Evolutionary conservation across 2,888 invertebrate species (phyloP), one percentile per base, ranked within the genome.

Genomic region (Drymonia ruficornis): DNA sequence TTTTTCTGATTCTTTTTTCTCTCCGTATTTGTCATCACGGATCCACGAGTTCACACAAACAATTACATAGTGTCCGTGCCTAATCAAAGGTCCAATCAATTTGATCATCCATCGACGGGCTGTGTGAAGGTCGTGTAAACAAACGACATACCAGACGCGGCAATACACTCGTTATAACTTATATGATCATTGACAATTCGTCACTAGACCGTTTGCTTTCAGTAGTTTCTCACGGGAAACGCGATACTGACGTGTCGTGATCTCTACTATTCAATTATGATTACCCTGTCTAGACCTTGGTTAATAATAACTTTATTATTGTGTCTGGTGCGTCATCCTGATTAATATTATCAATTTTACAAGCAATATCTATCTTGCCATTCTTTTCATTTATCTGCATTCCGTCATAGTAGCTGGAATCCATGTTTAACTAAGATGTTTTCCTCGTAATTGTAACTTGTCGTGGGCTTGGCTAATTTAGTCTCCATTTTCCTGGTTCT

Each of bases 41-140:
- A 23, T 48, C 53, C 40, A 53, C 55, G 52, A 53, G 48, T 61
- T 65, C 43, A 50, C 47, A 44, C 46, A 23, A 38, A 47, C 40
- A 38, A 52, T 46, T 40, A 40, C 45, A 5, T 28, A 34, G 46
- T 36, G 34, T 54, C 54, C 61, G 60, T 53, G 57, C 53, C 51
- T 54, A 67, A 70, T 72, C 65, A 74, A 71, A 77, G 74, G 71
- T 66, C 59, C 71, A 72, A 77, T 80, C 74, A 72, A 78, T 80
- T 79, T 70, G 72, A 56, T 65, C 63, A 69, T 73, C 71, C 70
- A 66, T 77, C 69, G 63, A 43, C 50, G 51, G 56, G 31, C 51
- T 53, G 54, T 63, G 67, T 58, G 56, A 65, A 76, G 76, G 78
- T 61, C 69, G 52, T 51, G 59, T 43, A 47, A 50, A 54, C 44